Evolutionary conservation across 53 echinoderm and acorn worm genomes (phyloP), one percentile per base, ranked within the genome.

Genomic region (Paelopatides confundens): DNA sequence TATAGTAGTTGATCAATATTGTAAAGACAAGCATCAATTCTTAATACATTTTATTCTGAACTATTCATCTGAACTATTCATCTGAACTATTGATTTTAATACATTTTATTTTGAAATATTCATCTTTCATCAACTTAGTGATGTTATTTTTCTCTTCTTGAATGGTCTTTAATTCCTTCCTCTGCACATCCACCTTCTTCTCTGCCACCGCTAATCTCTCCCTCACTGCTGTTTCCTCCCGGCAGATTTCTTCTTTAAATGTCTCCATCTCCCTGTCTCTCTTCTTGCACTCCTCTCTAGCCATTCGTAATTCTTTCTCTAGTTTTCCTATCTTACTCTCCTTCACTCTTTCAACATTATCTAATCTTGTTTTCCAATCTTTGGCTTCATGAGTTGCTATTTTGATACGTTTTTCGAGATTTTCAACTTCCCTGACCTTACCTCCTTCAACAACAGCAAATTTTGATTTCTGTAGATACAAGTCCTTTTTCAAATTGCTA

Each of bases 101-200:
- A n/a, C n/a, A n/a, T n/a, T 21, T 84, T 76, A 77, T 86, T 86
- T 21, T 76, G 77, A n/a, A n/a, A 74, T 86, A 50, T 58, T 94
- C 89, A 6, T 90, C 91, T 50, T 85, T 62, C 65, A 85, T 64
- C 62, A 62, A 14, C 17, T 31, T 81, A 27, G 58, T 40, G 71
- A 39, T 63, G 48, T 85, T 49, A 52, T 90, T 90, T 76, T 76
- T 67, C 36, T 78, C 85, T 13, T 48, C 36, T 18, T 65, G 47
- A 23, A 88, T 36, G 35, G 28, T 68, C 82, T 52, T 71, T 35
- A 65, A 71, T 48, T 90, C 87, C 30, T 54, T 81, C 64, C 86
- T 67, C 31, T 93, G 50, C 47, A 31, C 76, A 81, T 63, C 40
- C 18, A 62, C 46, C 62, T 86, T 79, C 21, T 13, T 70, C 48